Conservation (phyloP, 2,888 invertebrate species). For the Mechanitis messenoides region DNA sequence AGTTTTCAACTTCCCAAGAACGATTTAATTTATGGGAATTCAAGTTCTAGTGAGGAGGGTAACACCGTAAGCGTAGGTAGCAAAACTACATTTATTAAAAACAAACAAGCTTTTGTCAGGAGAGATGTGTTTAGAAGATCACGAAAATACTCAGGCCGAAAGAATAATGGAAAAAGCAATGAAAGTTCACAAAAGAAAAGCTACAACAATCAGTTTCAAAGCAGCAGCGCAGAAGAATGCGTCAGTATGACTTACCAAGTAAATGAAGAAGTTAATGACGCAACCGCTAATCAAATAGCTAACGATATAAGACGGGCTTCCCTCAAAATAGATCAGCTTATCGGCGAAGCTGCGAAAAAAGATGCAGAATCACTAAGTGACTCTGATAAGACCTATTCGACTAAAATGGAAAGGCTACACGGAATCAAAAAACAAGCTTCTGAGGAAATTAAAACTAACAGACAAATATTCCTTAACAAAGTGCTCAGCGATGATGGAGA, state of each 20-base stretch:
- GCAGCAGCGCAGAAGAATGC: conserved; percentile 70
- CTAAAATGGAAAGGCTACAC: conserved; percentile 76
- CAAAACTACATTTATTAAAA: conserved; percentile 77
- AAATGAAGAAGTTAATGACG: conserved; percentile 74
- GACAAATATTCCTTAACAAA: conserved; percentile 64
- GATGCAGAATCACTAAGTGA: conserved; percentile 55
- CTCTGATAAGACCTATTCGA: conserved; percentile 70
- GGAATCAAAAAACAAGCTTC: conserved; percentile 73
- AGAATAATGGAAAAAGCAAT: conserved; percentile 56
- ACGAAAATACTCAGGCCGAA: conserved; percentile 70
- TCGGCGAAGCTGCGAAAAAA: conserved; percentile 60
- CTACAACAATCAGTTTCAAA: conserved; percentile 56
- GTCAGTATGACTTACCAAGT: conserved; percentile 71
- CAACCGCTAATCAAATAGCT: conserved; percentile 73
- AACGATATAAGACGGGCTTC: conserved; percentile 76
- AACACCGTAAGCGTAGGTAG: conserved; percentile 57
- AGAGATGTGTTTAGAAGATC: conserved; percentile 71
- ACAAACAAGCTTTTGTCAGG: conserved; percentile 73
- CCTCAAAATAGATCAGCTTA: conserved; percentile 74
- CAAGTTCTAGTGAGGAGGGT: conserved; percentile 73
- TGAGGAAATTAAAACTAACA: conserved; percentile 68
- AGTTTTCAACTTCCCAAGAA: conserved; percentile 71
- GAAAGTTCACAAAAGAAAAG: conserved; percentile 53
- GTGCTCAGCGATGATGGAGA: conserved; percentile 61
- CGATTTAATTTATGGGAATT: conserved; percentile 64